Evolutionary conservation across 2,113 vertebrate genomes (phyloP).

Genomic region (Calyptomena viridis): DNA sequence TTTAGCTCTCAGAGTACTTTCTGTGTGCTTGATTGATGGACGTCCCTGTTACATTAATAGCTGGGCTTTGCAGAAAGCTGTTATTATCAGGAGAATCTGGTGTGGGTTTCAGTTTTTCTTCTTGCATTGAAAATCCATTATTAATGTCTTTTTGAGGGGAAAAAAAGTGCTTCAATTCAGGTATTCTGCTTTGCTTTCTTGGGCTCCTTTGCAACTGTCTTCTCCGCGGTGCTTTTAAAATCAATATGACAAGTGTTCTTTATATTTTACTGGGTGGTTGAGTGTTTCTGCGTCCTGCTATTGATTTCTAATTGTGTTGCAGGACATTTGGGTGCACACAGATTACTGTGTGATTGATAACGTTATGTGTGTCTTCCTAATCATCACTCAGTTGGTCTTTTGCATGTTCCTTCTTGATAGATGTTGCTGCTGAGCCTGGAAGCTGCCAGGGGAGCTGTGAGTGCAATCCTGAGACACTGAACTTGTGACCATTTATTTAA

Average conservation of each 20-base stretch:
- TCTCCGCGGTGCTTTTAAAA: constrained; percentile 36
- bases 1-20: constrained; percentile 56
- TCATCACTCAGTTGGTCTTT: neutral
- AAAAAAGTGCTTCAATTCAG: constrained; percentile 28
- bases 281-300: constrained; percentile 22
- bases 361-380: neutral
- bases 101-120: constrained; percentile 69
- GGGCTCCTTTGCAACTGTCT: neutral
- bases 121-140: constrained; percentile 66
- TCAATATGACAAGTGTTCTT: constrained; percentile 62
- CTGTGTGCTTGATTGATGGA: constrained; percentile 66
- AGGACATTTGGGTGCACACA: constrained; percentile 12
- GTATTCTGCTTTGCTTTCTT: constrained; percentile 29
- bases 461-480: neutral
- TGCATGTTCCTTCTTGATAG: neutral
- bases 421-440: neutral
- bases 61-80: constrained; percentile 68
- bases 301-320: constrained; percentile 66
- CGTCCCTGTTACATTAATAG: constrained; percentile 67
- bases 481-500: neutral
- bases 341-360: constrained; percentile 33
- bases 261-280: constrained; percentile 42
- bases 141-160: neutral
- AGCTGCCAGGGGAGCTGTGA: neutral
- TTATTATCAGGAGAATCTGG: constrained; percentile 69